A percentile compares a stretch with the other conserved stretches of the same genome.
Conservation (phyloP, 2,797 vertebrate genomes). For the Uromys caudimaculatus region DNA sequence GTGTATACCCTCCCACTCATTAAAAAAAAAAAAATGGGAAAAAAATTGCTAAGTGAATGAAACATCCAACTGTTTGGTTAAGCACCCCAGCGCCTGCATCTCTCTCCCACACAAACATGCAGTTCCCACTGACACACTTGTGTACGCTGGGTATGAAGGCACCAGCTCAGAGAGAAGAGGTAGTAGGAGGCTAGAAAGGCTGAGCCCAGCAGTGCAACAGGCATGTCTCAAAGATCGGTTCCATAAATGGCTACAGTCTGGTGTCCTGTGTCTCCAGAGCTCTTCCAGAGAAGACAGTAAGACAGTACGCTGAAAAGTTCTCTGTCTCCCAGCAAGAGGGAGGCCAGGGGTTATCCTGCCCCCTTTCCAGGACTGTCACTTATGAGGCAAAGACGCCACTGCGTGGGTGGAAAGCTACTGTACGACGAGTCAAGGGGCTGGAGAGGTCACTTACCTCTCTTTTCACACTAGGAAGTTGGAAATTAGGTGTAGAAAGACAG, state of each 20-base stretch:
- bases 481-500: conserved; percentile 29
- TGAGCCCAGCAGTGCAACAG: background rate
- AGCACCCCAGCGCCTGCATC: background rate
- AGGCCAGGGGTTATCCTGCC: background rate
- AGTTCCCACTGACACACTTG: background rate
- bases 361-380: background rate
- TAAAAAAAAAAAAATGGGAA: background rate
- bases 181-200: background rate
- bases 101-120: background rate
- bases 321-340: background rate
- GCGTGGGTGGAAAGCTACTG: background rate
- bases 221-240: background rate
- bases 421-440: background rate
- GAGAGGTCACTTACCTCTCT: background rate
- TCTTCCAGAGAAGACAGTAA: background rate
- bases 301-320: background rate
- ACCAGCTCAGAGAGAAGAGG: background rate
- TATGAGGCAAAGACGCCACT: background rate
- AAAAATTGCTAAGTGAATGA: background rate
- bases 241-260: background rate
- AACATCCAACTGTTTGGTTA: background rate
- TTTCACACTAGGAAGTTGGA: conserved; percentile 7
- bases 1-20: background rate
- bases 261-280: background rate
- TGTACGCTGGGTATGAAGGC: background rate